A percentile compares a stretch with the other conserved stretches of the same genome.
These are phyloP conservation scores for Phrynosoma blainvillii DNA, from an alignment of 2,113 vertebrate genomes.

Conservation along the genomic window DNA sequence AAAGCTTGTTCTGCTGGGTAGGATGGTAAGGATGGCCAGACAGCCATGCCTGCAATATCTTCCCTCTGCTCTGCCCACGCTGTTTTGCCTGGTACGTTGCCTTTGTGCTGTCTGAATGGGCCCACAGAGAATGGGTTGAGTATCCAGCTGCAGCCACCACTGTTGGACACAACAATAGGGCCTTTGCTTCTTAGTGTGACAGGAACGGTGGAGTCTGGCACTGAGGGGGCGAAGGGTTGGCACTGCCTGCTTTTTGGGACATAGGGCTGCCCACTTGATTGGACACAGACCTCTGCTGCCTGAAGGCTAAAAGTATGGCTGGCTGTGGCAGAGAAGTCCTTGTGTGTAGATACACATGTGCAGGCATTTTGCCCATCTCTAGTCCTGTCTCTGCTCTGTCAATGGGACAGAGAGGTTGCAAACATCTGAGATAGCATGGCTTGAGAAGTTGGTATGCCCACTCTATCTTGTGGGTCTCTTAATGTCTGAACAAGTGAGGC, in stretches of 20 bases:
- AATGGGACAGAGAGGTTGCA: background rate
- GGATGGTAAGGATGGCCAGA: conserved; percentile 31
- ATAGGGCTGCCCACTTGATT: background rate
- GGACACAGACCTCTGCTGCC: background rate
- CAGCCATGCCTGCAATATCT: conserved; percentile 44
- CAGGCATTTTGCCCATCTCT: no score
- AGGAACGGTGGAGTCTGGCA: conserved; percentile 76
- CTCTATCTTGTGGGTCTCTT: background rate
- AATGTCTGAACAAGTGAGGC: background rate
- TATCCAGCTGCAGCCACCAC: conserved; percentile 66
- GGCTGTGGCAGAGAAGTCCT: background rate
- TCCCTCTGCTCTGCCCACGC: conserved; percentile 26
- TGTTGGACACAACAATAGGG: conserved; percentile 80
- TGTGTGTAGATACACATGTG: background rate
- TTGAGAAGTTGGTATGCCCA: background rate
- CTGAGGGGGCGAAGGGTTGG: conserved; percentile 61
- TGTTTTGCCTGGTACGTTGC: conserved; percentile 34
- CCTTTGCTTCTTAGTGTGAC: conserved; percentile 77
- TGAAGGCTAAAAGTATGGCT: background rate
- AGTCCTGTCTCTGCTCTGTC: background rate
- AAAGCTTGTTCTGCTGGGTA: conserved; percentile 34
- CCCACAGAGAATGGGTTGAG: conserved; percentile 76
- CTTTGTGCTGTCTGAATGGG: conserved; percentile 44
- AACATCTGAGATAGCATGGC: background rate
- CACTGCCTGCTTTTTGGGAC: conserved; percentile 19